Evolutionary conservation across 1,140 invertebrate genomes (phyloP).

Genomic region (Caligus rogercresseyi): DNA sequence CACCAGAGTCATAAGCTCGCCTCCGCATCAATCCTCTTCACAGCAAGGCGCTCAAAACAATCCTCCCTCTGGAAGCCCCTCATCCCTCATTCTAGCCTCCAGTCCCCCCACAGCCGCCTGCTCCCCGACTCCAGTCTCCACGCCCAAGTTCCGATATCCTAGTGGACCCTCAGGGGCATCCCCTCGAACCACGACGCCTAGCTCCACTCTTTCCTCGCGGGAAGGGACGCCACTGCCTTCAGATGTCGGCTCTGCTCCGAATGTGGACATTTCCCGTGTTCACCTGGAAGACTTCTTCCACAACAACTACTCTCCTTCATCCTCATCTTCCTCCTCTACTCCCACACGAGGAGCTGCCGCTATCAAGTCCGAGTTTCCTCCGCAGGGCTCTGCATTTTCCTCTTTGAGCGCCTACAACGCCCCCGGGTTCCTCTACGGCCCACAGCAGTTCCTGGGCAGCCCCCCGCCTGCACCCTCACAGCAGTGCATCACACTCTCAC

Average conservation of each 20-base stretch:
- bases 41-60: not conserved
- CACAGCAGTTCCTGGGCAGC: not conserved
- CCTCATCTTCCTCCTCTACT: not conserved
- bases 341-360: not conserved
- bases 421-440: not conserved
- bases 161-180: slow-evolving; percentile 1
- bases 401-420: not conserved
- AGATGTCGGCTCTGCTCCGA: not conserved
- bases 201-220: slow-evolving; percentile 11
- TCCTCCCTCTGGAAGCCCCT: too few relatives aligned
- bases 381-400: not conserved
- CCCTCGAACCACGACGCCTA: not conserved
- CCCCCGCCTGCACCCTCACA: too few relatives aligned
- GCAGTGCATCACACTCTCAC: not conserved
- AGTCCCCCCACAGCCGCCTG: not conserved
- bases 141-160: slow-evolving; percentile 13
- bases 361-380: not conserved
- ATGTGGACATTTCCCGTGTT: slow-evolving; percentile 18
- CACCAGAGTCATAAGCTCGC: not conserved
- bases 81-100: not conserved
- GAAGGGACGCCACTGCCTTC: slow-evolving; percentile 15
- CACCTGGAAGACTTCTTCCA: slow-evolving; percentile 8
- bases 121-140: not conserved
- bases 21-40: too few relatives aligned
- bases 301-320: not conserved